Conservation (phyloP, 1,140 invertebrate species). For the Acyrthosiphon pisum region DNA sequence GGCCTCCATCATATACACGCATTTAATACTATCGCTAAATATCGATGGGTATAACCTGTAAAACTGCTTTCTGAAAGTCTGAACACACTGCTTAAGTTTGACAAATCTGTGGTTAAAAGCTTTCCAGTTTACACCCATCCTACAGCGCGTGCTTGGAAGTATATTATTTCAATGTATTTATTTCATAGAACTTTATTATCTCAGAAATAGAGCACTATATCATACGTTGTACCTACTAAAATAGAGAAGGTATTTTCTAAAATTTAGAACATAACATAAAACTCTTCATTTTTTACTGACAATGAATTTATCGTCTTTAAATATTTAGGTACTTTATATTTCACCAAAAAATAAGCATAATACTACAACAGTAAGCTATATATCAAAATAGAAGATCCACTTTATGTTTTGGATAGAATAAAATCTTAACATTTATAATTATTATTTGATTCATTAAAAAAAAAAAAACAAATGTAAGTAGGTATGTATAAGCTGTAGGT, state of each 20-base stretch:
- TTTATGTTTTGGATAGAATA: background rate
- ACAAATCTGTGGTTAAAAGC: slow-evolving; percentile 42
- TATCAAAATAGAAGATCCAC: background rate
- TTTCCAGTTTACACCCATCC: background rate
- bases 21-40: slow-evolving; percentile 16
- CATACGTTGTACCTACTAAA: background rate
- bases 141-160: background rate
- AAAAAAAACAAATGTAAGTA: background rate
- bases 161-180: slow-evolving; percentile 23
- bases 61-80: background rate
- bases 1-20: background rate
- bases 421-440: background rate
- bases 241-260: background rate
- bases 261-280: background rate
- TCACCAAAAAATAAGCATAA: background rate
- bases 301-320: background rate
- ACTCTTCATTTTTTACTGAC: background rate
- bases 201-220: background rate
- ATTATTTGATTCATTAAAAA: background rate
- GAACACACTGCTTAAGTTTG: background rate
- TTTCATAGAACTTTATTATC: background rate
- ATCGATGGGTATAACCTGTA: background rate
- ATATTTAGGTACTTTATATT: background rate
- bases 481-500: background rate
- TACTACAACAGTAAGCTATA: background rate